Conservation (phyloP, 2,888 invertebrate species). For the Perdita meconis region DNA sequence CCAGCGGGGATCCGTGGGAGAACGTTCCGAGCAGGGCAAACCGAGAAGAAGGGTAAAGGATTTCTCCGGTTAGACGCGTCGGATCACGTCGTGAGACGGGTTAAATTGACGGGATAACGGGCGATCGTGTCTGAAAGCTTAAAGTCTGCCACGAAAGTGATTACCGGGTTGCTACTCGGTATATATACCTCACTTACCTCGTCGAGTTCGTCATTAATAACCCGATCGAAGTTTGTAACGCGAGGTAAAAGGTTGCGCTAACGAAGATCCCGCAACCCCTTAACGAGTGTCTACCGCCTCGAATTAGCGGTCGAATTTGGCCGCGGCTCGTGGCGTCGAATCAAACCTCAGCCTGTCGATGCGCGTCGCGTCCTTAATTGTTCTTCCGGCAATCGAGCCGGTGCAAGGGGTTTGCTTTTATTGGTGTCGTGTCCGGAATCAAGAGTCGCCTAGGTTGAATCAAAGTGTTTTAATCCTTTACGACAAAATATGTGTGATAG, state of each 20-base stretch:
- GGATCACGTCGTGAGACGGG: conserved; percentile 65
- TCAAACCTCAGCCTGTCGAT: conserved; percentile 6
- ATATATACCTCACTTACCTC: conserved; percentile 35
- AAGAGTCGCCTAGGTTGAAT: background rate
- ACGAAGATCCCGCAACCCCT: conserved; percentile 60
- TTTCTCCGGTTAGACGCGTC: conserved; percentile 45
- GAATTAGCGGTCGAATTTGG: conserved; percentile 56
- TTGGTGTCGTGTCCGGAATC: conserved; percentile 14
- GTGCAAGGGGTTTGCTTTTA: background rate
- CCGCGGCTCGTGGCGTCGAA: conserved; percentile 1
- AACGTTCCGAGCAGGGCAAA: background rate
- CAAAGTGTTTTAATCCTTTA: too few species aligned
- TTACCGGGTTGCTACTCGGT: conserved; percentile 58
- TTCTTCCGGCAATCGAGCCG: conserved; percentile 17
- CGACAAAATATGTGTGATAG: too few species aligned
- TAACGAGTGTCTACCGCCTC: conserved; percentile 63
- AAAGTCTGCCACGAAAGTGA: conserved; percentile 71
- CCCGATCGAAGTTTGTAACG: conserved; percentile 64
- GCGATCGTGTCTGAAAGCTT: conserved; percentile 70
- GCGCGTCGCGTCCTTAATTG: conserved; percentile 34
- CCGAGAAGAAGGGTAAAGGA: conserved; percentile 44
- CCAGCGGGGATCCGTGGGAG: conserved; percentile 18
- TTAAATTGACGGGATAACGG: conserved; percentile 71
- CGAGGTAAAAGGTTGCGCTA: conserved; percentile 62
- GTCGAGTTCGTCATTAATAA: conserved; percentile 63